phyloP scores from a whole-genome alignment of 2,113 vertebrate genomes.

The Paramisgurnus dabryanus region DNA sequence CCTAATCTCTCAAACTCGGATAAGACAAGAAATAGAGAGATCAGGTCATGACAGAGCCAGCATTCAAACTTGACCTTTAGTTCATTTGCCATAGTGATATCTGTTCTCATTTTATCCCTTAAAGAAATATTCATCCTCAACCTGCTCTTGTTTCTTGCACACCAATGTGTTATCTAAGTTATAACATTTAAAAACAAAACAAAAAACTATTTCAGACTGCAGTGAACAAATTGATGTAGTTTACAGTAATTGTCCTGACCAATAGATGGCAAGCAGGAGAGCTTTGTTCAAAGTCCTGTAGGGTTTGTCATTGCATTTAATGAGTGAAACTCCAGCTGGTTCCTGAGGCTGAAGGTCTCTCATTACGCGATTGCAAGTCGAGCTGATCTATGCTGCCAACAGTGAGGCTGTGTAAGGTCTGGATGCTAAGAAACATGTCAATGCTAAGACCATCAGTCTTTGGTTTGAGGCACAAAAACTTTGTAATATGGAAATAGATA shows the following conservation, averaged over 20 bases:
- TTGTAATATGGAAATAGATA: too few relatives aligned
- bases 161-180: too few relatives aligned
- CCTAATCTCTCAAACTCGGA: too few relatives aligned
- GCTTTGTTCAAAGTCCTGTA: constrained; percentile 7
- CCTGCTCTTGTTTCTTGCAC: too few relatives aligned
- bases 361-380: constrained; percentile 18
- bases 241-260: not conserved
- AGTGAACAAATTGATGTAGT: not conserved
- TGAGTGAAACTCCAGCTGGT: constrained; percentile 23
- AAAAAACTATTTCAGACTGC: too few relatives aligned
- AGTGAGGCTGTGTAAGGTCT: constrained; percentile 8
- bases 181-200: too few relatives aligned
- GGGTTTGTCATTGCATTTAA: constrained; percentile 15
- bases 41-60: too few relatives aligned
- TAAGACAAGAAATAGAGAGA: too few relatives aligned
- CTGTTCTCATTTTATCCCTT: too few relatives aligned
- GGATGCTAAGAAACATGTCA: not conserved
- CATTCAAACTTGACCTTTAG: too few relatives aligned
- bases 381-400: not conserved
- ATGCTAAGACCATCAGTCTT: not conserved
- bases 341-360: not conserved
- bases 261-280: constrained; percentile 9
- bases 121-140: too few relatives aligned
- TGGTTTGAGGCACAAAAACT: not conserved
- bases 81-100: too few relatives aligned